Evolutionary conservation across 2,113 vertebrate species (phyloP).

Genomic region (Platysteira castanea): DNA sequence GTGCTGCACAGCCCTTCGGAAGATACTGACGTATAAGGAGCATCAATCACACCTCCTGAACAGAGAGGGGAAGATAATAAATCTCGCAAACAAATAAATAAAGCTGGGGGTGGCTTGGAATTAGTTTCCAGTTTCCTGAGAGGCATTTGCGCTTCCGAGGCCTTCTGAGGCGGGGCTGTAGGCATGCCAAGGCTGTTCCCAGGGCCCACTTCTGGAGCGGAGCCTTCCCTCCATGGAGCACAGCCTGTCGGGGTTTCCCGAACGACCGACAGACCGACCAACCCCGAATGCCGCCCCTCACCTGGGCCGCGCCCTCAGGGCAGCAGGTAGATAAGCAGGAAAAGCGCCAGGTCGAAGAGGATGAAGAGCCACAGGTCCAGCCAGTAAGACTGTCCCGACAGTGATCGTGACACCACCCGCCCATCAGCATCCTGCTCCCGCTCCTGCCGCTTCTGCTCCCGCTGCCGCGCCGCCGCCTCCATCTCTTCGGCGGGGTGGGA

Average conservation of each 20-base stretch:
- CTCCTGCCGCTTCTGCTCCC: neutral
- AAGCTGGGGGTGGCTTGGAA: neutral
- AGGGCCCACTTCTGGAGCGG: neutral
- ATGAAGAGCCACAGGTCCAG: constrained; percentile 87
- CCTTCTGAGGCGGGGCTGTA: neutral
- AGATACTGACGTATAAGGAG: fast-evolving
- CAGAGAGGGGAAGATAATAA: fast-evolving
- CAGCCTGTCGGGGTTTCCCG: neutral
- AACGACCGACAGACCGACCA: fast-evolving
- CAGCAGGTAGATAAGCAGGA: constrained; percentile 79
- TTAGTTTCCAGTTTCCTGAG: neutral
- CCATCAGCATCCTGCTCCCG: neutral
- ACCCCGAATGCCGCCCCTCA: neutral
- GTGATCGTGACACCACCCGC: neutral
- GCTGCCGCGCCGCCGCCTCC: neutral
- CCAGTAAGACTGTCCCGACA: constrained; percentile 86
- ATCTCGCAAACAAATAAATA: neutral
- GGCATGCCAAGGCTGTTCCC: neutral
- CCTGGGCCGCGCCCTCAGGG: constrained; percentile 55
- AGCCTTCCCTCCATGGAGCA: neutral
- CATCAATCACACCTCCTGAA: neutral
- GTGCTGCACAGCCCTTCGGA: too few species aligned
- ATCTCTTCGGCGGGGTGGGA: neutral
- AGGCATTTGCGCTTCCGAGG: neutral
- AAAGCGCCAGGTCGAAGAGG: constrained; percentile 79